A percentile compares a stretch with the other conserved stretches of the same genome.
Evolutionary conservation across 92 coral and sea anemone species (phyloP).

Genomic region (Zoanthus solanderi): DNA sequence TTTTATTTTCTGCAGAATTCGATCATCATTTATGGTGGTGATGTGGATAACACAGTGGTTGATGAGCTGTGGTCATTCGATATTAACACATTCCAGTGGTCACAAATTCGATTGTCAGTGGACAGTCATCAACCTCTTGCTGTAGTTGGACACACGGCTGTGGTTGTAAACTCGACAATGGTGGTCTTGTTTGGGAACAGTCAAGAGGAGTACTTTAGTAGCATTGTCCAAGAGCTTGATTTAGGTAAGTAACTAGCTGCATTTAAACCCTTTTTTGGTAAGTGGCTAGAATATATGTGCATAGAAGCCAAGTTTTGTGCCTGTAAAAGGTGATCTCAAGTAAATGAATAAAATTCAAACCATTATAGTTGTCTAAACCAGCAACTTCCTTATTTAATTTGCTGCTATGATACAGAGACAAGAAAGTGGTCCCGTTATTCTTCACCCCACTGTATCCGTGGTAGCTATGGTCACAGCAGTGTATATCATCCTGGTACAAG

Average conservation of each 20-base stretch:
- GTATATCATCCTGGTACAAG: conserved; percentile 73
- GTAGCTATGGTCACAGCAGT: conserved; percentile 91
- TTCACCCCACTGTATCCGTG: conserved; percentile 43
- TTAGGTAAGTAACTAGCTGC: conserved; percentile 60
- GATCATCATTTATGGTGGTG: conserved; percentile 87
- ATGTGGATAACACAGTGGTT: conserved; percentile 52
- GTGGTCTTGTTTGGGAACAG: conserved; percentile 88
- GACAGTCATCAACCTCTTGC: conserved; percentile 72
- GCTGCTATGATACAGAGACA: not conserved
- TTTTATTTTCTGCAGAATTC: conserved; percentile 46
- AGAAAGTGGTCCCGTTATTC: conserved; percentile 22
- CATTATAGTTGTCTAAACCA: too few relatives aligned
- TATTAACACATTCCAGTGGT: conserved; percentile 68
- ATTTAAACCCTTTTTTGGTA: not conserved
- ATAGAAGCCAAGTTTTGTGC: too few relatives aligned
- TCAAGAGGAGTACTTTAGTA: conserved; percentile 66
- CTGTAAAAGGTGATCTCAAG: too few relatives aligned
- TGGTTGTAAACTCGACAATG: conserved; percentile 76
- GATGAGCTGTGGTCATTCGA: conserved; percentile 78
- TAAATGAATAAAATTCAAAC: too few relatives aligned
- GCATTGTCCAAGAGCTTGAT: conserved; percentile 85
- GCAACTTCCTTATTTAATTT: too few relatives aligned
- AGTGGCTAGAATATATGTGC: too few relatives aligned
- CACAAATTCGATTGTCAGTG: conserved; percentile 20
- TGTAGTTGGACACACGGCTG: conserved; percentile 94